A percentile compares a stretch with the other conserved stretches of the same genome.
phyloP scores from a whole-genome alignment of 1,140 invertebrate species.

The Orius laevigatus region DNA sequence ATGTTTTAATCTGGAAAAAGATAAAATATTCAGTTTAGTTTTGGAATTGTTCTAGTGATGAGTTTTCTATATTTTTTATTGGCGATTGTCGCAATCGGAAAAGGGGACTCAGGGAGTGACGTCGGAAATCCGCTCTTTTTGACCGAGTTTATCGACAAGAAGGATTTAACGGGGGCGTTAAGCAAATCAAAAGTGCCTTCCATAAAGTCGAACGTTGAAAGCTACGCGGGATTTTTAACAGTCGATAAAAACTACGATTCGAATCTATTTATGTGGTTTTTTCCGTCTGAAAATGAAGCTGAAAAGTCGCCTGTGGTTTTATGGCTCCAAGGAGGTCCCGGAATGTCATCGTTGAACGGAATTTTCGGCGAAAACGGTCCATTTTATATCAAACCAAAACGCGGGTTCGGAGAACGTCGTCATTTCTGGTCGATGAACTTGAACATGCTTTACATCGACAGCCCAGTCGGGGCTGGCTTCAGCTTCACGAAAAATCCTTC shows the following conservation, averaged over 20 bases:
- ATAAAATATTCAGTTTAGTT: too few relatives aligned
- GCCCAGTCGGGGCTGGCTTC: constrained; percentile 68
- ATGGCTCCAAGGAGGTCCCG: constrained; percentile 77
- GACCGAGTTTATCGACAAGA: too few relatives aligned
- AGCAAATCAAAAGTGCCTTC: too few relatives aligned
- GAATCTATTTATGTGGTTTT: constrained; percentile 66
- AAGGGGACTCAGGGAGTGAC: too few relatives aligned
- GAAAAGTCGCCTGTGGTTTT: constrained; percentile 39
- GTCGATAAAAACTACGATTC: constrained; percentile 46
- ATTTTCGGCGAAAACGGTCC: constrained; percentile 55
- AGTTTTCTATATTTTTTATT: too few relatives aligned
- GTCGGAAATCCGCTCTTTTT: too few relatives aligned
- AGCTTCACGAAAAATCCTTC: constrained; percentile 45
- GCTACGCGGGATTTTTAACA: constrained; percentile 50
- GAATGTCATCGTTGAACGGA: constrained; percentile 60
- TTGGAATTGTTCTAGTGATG: too few relatives aligned
- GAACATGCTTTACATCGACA: constrained; percentile 71
- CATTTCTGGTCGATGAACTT: constrained; percentile 57
- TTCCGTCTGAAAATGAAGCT: constrained; percentile 35
- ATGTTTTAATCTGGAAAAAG: too few relatives aligned
- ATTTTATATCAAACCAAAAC: constrained; percentile 22
- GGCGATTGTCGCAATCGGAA: too few relatives aligned
- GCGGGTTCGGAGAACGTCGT: constrained; percentile 41
- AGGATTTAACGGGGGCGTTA: too few relatives aligned
- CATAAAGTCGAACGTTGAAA: neutral